Conservation (phyloP, 2,797 vertebrate genomes). For the Anas georgica region DNA sequence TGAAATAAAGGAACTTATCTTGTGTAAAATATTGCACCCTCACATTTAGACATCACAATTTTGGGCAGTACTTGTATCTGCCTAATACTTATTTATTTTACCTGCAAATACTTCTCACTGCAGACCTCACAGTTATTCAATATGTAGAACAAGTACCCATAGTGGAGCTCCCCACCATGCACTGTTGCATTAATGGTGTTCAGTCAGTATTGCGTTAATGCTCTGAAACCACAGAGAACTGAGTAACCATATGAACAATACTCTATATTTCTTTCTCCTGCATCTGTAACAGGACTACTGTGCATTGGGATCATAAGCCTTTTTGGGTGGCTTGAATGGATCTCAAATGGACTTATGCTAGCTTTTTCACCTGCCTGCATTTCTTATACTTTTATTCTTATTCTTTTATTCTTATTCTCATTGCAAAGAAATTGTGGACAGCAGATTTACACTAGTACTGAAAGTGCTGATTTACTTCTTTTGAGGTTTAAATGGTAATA, state of each 20-base stretch:
- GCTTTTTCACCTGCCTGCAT: background rate
- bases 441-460: background rate
- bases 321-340: background rate
- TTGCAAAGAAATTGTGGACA: background rate
- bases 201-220: background rate
- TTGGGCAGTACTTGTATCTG: background rate
- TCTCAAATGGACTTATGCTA: background rate
- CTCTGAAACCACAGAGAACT: background rate
- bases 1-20: background rate
- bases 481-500: background rate
- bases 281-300: background rate
- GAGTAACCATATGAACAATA: background rate
- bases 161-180: background rate
- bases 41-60: background rate
- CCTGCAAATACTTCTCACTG: background rate
- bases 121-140: background rate
- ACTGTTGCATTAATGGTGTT: background rate
- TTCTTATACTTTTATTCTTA: background rate
- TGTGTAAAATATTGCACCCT: background rate
- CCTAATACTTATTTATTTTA: background rate
- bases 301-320: background rate
- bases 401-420: background rate
- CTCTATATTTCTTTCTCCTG: background rate
- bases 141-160: background rate
- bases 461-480: background rate